Base-by-base conservation (phyloP, 2,888 invertebrate species). In the Tolmerus cingulatus region DNA sequence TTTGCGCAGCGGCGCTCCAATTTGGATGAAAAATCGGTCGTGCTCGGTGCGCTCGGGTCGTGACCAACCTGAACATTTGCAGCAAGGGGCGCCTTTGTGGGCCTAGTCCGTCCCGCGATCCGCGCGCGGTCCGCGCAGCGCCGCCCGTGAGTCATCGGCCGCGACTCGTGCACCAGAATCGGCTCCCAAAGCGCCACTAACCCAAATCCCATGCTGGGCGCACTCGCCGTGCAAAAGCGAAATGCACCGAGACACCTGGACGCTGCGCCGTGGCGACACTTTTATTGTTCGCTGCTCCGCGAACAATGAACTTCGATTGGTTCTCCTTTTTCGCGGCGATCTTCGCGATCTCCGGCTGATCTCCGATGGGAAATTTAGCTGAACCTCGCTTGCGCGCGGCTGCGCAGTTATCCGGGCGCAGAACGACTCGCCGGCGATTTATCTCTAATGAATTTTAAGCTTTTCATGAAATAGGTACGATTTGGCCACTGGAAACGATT, bases 21-120 rank as follows among this genome's bases (percentile, higher is more conserved):
- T 85, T 85, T 85, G 74, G 74, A 43, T 85, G 74, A 74, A 85
- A 85, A 85, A 74, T 85, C 85, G 78, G 57, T 86, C 86, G 86
- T 86, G 86, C 86, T 77, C 40, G 55, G 86, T 86, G 57, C 77
- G 86, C 78, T 86, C 55, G 9, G 77, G 27, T 86, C 86, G 86
- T 86, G 86, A 86, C 86, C 77, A 57, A 86, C 51, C 77, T 86
- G 86, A 78, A 57, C 86, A 86, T 86, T 86, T 77, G 77, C 86
- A 77, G 77, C 86, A 86, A 85, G 74, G 85, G 85, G 85, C 85
- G 85, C 85, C 85, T 85, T 85, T 85, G 74, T 85, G 46, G 85
- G 85, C 85, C 74, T 74, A 85, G 57, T 74, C 85, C 74, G 74
- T 85, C 85, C 85, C 85, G 74, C 74, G 51, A 74, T 85, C 43